Evolutionary conservation across 2,113 vertebrate genomes (phyloP).

Genomic region (Myxocyprinus asiaticus): DNA sequence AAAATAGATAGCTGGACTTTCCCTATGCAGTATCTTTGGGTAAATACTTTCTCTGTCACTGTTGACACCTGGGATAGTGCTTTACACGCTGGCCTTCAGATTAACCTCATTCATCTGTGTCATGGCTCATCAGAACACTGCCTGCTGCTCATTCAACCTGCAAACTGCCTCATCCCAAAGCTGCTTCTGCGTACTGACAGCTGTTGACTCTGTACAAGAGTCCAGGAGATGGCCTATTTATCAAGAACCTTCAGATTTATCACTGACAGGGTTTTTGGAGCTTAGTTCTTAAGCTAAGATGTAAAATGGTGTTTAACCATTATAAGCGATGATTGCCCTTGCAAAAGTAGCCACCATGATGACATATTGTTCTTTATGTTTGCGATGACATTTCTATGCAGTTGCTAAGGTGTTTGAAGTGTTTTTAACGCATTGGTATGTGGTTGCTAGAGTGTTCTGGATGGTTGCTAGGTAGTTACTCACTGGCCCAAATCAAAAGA

Average conservation of each 20-base stretch:
- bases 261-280: not conserved
- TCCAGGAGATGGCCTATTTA: not conserved
- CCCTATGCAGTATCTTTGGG: not conserved
- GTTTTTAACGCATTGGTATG: no score
- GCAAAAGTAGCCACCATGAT: no score
- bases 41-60: conserved; percentile 12
- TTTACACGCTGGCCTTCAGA: conserved; percentile 54
- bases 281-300: no score
- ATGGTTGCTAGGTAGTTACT: no score
- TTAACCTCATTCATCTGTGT: conserved; percentile 66
- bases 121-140: conserved; percentile 54
- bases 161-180: conserved; percentile 34
- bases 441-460: no score
- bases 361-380: no score
- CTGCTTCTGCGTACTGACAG: conserved; percentile 2
- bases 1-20: conserved; percentile 12
- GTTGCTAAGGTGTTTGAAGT: no score
- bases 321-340: no score
- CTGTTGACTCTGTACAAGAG: conserved; percentile 4
- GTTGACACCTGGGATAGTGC: conserved; percentile 46
- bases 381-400: no score
- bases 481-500: no score
- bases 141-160: conserved; percentile 54
- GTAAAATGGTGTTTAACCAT: no score
- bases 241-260: not conserved